Evolutionary conservation across 2,888 invertebrate species (phyloP), one percentile per base, ranked within the genome.

Genomic region (Torymus auratus): DNA sequence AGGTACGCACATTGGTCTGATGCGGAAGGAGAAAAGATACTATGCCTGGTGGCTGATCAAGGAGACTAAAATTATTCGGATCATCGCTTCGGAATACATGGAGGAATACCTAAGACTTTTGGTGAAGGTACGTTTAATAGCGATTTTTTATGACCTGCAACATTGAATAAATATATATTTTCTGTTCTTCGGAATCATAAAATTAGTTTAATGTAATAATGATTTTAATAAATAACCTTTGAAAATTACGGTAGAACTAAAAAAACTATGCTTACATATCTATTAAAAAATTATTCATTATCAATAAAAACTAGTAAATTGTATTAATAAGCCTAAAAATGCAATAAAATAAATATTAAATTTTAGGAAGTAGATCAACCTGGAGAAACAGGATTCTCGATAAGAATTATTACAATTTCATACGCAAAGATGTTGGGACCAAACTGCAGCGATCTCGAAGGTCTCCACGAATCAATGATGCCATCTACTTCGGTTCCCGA

Each of bases 41-140:
- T 91, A 88, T n/a, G 89, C 89, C 2, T 91, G 91, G 91, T 91
- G 90, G 90, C 79, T 84, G 0, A 78, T 88, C 0, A 73, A 74
- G 0, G 80, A 83, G 0, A 88, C 86, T 2, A 89, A 90, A 50
- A 87, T 84, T 23, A 23, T 91, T 0, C 84, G 87, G 20, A 85
- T 90, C 5, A 80, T 89, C 12, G 86, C 86, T 10, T 86, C 89
- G 0, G 80, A 85, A 15, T 80, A 84, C 4, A 70, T 88, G 58
- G 84, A 85, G 55, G 88, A 90, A 14, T 87, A 88, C 56, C 58
- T 91, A 0, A 88, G 86, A 62, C 56, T 90, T 14, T 82, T 83
- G 12, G 62, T 82, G 0, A 80, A 82, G 61, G 83, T 81, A 72
- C 11, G 71, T 15, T 60, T 2, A 5, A 20, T 69, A 1, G 56